phyloP scores from a whole-genome alignment of 2,888 invertebrate genomes.

The Macrophya alboannulata region DNA sequence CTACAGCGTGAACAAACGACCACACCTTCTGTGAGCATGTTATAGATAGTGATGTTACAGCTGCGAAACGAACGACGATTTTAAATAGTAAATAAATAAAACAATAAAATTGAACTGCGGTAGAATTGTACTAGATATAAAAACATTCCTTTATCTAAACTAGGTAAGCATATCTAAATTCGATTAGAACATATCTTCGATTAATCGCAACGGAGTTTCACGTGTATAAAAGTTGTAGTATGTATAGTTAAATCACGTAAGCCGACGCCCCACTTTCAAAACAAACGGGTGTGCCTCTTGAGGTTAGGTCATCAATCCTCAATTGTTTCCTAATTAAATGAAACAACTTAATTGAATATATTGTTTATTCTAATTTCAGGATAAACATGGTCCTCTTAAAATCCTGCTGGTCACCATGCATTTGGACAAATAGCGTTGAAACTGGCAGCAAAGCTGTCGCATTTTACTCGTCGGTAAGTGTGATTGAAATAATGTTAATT shows the following conservation, averaged over 20 bases:
- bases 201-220: not conserved
- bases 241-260: not conserved
- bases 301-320: slow-evolving; percentile 53
- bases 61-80: not conserved
- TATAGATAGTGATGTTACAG: not conserved
- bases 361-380: not conserved
- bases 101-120: not conserved
- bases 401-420: slow-evolving; percentile 94
- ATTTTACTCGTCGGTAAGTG: slow-evolving; percentile 86
- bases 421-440: slow-evolving; percentile 91
- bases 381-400: slow-evolving; percentile 86
- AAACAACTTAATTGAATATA: not conserved
- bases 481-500: not conserved
- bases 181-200: not conserved
- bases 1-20: not conserved
- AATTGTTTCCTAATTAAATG: slow-evolving; percentile 43
- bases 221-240: not conserved
- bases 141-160: not conserved
- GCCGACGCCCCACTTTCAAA: slow-evolving; percentile 65
- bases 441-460: slow-evolving; percentile 91
- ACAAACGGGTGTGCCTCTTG: slow-evolving; percentile 61
- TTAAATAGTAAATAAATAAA: not conserved
- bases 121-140: not conserved
- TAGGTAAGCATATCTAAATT: not conserved
- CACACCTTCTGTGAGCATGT: not conserved